Conservation (phyloP, 1,140 invertebrate genomes). For the Drosophila sucinea region DNA sequence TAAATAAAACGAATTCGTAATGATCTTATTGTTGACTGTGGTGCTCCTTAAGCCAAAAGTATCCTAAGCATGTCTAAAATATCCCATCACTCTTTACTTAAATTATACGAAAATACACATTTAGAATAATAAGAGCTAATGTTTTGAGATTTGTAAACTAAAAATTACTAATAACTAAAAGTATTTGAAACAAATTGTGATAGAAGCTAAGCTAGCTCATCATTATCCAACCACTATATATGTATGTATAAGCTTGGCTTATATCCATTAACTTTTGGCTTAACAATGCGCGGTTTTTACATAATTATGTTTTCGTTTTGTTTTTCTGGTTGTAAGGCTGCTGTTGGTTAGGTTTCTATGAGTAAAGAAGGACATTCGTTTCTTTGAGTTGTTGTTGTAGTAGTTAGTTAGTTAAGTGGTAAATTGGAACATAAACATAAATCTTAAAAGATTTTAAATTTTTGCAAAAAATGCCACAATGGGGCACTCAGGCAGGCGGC, state of each 20-base stretch:
- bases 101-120: conserved; percentile 28
- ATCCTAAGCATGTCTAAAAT: not conserved
- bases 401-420: conserved; percentile 32
- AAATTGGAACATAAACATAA: conserved; percentile 42
- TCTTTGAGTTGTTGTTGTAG: conserved; percentile 19
- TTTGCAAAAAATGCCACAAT: conserved; percentile 64
- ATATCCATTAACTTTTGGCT: conserved; percentile 74
- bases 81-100: not conserved
- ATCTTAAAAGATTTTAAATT: conserved; percentile 75
- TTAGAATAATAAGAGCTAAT: conserved; percentile 47
- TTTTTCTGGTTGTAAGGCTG: conserved; percentile 61
- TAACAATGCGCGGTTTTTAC: conserved; percentile 39
- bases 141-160: conserved; percentile 23
- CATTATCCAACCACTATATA: conserved; percentile 15
- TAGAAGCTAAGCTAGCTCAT: conserved; percentile 8
- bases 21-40: too few relatives aligned
- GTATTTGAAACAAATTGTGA: not conserved
- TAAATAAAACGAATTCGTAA: too few relatives aligned
- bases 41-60: too few relatives aligned
- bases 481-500: conserved; percentile 60
- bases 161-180: conserved; percentile 20
- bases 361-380: conserved; percentile 10
- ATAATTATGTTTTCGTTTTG: conserved; percentile 17
- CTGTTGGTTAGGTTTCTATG: conserved; percentile 44
- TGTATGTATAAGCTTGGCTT: conserved; percentile 72